Evolutionary conservation across 2,888 invertebrate species (phyloP).

Genomic region (Rhingia campestris): DNA sequence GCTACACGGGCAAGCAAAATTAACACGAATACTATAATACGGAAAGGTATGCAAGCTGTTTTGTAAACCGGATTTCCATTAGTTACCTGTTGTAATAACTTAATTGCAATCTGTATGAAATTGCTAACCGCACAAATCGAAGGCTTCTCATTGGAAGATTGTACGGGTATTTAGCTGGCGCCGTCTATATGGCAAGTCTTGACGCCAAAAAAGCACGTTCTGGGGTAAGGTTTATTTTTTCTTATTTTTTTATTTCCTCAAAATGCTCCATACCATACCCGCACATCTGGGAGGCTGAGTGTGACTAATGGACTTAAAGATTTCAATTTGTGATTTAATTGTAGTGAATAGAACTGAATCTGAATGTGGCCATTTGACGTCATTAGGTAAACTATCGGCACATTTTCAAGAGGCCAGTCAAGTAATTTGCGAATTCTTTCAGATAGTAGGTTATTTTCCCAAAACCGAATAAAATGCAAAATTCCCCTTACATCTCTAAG

Average conservation of each 20-base stretch:
- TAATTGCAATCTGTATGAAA: not conserved
- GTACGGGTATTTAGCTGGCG: not conserved
- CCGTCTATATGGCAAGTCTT: not conserved
- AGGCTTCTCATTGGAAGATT: not conserved
- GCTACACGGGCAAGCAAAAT: not conserved
- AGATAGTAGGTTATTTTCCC: constrained; percentile 11
- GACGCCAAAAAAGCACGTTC: not conserved
- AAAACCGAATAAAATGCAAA: not conserved
- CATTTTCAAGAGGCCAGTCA: not conserved
- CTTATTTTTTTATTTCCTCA: not conserved
- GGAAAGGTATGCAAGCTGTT: not conserved
- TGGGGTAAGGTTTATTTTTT: not conserved
- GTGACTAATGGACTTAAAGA: constrained; percentile 32
- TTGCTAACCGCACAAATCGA: not conserved
- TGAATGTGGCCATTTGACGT: constrained; percentile 16
- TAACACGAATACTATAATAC: not conserved
- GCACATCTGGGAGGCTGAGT: not conserved
- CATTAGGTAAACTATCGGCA: constrained; percentile 22
- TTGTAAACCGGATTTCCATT: constrained; percentile 3
- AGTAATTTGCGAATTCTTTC: not conserved
- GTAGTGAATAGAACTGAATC: constrained; percentile 4
- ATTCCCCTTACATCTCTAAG: constrained; percentile 5
- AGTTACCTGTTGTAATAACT: not conserved
- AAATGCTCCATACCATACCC: not conserved
- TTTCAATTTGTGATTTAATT: constrained; percentile 24